Evolutionary conservation across 2,797 vertebrate species (phyloP).

Genomic region (Pygocentrus nattereri): DNA sequence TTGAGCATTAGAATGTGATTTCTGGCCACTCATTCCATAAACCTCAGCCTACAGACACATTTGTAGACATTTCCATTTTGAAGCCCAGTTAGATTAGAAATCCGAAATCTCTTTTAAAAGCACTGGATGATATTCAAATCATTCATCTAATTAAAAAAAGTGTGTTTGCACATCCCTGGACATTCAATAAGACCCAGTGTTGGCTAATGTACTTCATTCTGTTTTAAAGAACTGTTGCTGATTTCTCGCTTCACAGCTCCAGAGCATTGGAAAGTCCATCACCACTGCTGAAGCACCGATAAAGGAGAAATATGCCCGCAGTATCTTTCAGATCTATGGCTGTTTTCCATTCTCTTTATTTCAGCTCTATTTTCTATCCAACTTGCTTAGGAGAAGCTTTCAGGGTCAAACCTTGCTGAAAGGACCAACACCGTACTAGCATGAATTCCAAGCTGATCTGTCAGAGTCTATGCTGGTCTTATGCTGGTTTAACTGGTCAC

Average conservation of each 20-base stretch:
- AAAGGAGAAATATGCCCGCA: conserved; percentile 94
- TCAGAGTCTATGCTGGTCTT: too few species aligned
- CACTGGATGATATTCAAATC: neutral
- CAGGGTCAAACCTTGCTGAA: too few species aligned
- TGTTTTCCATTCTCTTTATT: neutral
- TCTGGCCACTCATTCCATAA: too few species aligned
- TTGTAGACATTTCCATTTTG: too few species aligned
- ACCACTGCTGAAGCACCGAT: conserved; percentile 85
- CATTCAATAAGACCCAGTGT: neutral
- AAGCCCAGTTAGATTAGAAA: too few species aligned
- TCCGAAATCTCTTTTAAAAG: neutral
- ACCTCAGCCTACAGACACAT: too few species aligned
- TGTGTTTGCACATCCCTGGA: neutral
- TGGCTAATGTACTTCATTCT: neutral
- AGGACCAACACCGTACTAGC: too few species aligned
- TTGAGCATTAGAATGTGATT: too few species aligned
- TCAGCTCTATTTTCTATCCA: neutral
- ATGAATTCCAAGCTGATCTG: too few species aligned
- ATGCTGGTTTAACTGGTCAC: too few species aligned
- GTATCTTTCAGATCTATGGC: conserved; percentile 85
- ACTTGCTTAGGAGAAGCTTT: neutral
- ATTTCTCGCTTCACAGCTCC: conserved; percentile 77
- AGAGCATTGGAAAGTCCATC: conserved; percentile 93
- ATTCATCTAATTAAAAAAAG: neutral
- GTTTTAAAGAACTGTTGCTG: neutral